phyloP scores from a whole-genome alignment of 2,888 invertebrate species.

The Thecocarcelia acutangulata region DNA sequence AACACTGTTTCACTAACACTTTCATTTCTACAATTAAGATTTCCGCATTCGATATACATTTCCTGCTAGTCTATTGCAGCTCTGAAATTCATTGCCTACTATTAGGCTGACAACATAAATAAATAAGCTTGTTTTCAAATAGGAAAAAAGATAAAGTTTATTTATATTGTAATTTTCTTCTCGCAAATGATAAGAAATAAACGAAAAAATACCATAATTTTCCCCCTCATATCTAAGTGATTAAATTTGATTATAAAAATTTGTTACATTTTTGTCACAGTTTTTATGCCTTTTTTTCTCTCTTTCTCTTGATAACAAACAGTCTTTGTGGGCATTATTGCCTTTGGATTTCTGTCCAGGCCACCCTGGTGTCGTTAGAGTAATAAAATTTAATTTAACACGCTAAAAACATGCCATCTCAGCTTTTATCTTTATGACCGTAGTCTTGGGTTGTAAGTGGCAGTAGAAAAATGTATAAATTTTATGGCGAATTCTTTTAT shows the following conservation, averaged over 20 bases:
- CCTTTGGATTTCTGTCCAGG: constrained; percentile 5
- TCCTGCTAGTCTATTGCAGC: not conserved
- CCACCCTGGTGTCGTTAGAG: constrained; percentile 37
- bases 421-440: constrained; percentile 59
- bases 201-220: constrained; percentile 10
- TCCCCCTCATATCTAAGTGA: constrained; percentile 46
- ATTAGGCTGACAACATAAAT: constrained; percentile 1
- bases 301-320: not conserved
- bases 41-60: not conserved
- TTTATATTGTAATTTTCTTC: not conserved
- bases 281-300: not conserved
- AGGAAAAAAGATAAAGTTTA: not conserved
- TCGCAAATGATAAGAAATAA: not conserved
- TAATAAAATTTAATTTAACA: constrained; percentile 67
- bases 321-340: not conserved
- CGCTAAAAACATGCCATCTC: constrained; percentile 65
- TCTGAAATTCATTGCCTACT: constrained; percentile 3
- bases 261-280: constrained; percentile 49
- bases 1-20: too few species aligned
- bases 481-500: constrained; percentile 18
- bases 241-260: constrained; percentile 62
- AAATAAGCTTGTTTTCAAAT: not conserved
- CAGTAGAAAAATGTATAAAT: constrained; percentile 30
- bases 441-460: not conserved
- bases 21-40: constrained; percentile 26